Conservation (phyloP, 2,888 invertebrate genomes). For the Eupithecia tripunctaria region DNA sequence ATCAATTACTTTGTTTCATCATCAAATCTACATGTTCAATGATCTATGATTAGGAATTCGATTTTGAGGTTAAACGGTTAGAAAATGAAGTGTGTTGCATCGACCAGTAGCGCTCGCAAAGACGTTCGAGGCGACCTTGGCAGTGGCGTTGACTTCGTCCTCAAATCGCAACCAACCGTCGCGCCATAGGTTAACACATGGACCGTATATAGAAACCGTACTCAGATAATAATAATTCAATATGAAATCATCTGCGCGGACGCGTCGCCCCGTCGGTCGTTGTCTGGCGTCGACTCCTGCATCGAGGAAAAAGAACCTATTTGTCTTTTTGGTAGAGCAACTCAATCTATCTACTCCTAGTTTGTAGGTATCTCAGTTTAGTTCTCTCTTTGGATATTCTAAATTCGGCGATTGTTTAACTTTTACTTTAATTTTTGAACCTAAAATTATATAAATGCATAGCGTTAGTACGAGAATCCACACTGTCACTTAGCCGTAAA, state of each 20-base stretch:
- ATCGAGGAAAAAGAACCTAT: neutral
- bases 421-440: too few relatives aligned
- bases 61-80: slow-evolving; percentile 15
- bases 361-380: too few relatives aligned
- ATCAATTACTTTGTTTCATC: neutral
- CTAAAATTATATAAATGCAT: too few relatives aligned
- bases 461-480: too few relatives aligned
- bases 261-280: slow-evolving; percentile 9
- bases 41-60: neutral
- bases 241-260: slow-evolving; percentile 32
- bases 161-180: slow-evolving; percentile 67
- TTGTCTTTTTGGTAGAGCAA: neutral
- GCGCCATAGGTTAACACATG: slow-evolving; percentile 53
- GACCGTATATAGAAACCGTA: slow-evolving; percentile 47
- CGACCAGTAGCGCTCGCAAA: slow-evolving; percentile 47
- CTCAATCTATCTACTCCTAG: too few relatives aligned
- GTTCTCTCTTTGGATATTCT: too few relatives aligned
- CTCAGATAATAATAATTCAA: slow-evolving; percentile 38
- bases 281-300: slow-evolving; percentile 3
- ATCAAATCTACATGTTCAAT: neutral
- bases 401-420: too few relatives aligned
- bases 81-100: slow-evolving; percentile 28
- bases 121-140: slow-evolving; percentile 73
- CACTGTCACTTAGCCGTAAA: too few relatives aligned
- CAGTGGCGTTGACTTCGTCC: slow-evolving; percentile 79